phyloP scores from a whole-genome alignment of 2,888 invertebrate species.

The Drosophila niveifrons region DNA sequence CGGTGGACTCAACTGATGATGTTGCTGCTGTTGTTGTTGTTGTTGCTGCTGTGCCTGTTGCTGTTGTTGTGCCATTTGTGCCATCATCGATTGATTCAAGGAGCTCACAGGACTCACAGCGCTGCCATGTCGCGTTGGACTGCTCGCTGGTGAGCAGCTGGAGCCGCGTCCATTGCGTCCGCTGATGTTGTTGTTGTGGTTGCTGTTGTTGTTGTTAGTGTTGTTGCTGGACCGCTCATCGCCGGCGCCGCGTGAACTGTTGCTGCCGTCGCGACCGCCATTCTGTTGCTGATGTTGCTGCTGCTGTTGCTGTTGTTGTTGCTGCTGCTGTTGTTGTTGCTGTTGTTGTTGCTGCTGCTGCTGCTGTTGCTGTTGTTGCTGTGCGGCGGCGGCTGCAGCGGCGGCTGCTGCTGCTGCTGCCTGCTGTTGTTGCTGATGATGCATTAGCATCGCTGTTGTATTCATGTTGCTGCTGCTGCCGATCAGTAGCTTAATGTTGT shows the following conservation, averaged over 20 bases:
- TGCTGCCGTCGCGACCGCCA: constrained; percentile 80
- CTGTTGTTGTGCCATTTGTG: constrained; percentile 84
- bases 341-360: constrained; percentile 74
- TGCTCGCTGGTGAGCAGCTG: constrained; percentile 84
- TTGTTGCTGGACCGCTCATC: constrained; percentile 70
- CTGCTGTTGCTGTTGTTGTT: constrained; percentile 79
- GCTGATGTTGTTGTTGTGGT: not conserved
- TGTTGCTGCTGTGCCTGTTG: constrained; percentile 86
- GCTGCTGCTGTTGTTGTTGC: constrained; percentile 72
- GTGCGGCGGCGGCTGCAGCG: constrained; percentile 57
- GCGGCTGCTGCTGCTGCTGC: constrained; percentile 72
- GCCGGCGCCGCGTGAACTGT: constrained; percentile 76
- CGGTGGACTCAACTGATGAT: constrained; percentile 88
- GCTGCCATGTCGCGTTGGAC: constrained; percentile 83
- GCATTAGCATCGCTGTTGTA: constrained; percentile 83
- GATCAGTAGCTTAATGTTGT: constrained; percentile 47
- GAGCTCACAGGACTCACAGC: constrained; percentile 85
- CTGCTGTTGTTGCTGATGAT: constrained; percentile 81
- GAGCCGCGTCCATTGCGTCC: constrained; percentile 82
- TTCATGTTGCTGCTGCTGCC: constrained; percentile 75
- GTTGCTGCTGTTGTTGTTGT: constrained; percentile 86
- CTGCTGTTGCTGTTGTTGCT: constrained; percentile 62
- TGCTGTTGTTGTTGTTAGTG: not conserved
- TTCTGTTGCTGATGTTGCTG: constrained; percentile 82
- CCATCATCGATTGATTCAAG: constrained; percentile 85